Percentiles rank a stretch among this genome's conserved stretches.
Conservation (phyloP, 2,888 invertebrate genomes). For the Nasonia oneida region DNA sequence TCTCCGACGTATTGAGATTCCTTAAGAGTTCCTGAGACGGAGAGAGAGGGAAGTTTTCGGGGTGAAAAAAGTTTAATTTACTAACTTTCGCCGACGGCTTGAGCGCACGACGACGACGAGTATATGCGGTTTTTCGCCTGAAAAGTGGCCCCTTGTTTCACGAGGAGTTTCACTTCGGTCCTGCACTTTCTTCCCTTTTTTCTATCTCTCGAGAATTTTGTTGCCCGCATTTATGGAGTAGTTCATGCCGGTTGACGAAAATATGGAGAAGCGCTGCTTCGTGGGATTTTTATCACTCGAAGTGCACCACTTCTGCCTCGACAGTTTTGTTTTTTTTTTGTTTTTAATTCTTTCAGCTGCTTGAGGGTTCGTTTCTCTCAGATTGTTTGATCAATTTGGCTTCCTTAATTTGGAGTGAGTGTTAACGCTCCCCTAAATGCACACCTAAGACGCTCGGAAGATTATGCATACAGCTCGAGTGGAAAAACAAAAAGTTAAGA, state of each 20-base stretch:
- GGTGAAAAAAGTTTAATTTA: constrained; percentile 60
- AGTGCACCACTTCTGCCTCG: constrained; percentile 16
- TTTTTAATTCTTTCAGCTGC: neutral
- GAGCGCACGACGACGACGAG: constrained; percentile 43
- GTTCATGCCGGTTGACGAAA: constrained; percentile 38
- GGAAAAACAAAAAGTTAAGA: neutral
- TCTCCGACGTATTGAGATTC: constrained; percentile 57
- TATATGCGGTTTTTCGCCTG: constrained; percentile 58
- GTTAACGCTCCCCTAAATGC: neutral
- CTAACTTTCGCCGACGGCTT: constrained; percentile 48
- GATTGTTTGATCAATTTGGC: neutral
- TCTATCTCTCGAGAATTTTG: constrained; percentile 31
- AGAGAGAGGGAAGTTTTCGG: constrained; percentile 41
- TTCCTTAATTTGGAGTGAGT: neutral
- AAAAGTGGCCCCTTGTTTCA: constrained; percentile 55
- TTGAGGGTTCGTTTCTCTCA: neutral
- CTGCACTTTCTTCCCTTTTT: neutral
- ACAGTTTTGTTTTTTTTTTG: neutral
- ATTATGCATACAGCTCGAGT: neutral
- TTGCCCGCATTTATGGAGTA: constrained; percentile 44
- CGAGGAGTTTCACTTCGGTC: constrained; percentile 42
- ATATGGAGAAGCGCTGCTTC: constrained; percentile 18
- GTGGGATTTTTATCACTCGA: constrained; percentile 1
- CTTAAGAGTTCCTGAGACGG: constrained; percentile 53
- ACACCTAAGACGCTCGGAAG: neutral